phyloP scores from a whole-genome alignment of 2,888 invertebrate species.

The Formica aserva region DNA sequence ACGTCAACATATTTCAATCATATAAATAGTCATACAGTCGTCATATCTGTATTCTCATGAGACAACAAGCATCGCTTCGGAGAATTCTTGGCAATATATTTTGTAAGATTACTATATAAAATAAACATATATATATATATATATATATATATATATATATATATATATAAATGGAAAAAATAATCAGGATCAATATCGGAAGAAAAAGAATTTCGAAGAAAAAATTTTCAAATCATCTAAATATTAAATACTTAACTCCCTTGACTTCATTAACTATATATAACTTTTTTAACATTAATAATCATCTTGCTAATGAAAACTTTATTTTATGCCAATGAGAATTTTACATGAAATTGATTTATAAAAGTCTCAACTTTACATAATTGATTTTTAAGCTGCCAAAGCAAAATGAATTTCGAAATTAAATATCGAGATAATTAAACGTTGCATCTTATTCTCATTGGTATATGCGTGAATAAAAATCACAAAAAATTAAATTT shows the following conservation, averaged over 20 bases:
- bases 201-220: background rate
- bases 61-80: background rate
- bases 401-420: background rate
- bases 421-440: slow-evolving; percentile 6
- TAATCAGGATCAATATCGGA: background rate
- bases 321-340: background rate
- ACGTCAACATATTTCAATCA: background rate
- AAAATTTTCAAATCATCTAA: background rate
- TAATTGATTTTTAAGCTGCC: background rate
- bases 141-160: too few species aligned
- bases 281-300: background rate
- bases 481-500: slow-evolving; percentile 7
- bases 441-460: background rate
- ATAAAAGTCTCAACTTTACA: background rate
- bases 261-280: background rate
- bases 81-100: background rate
- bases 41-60: slow-evolving; percentile 12
- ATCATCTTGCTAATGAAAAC: background rate
- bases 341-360: background rate
- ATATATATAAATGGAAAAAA: background rate
- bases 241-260: background rate
- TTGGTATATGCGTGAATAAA: background rate
- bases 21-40: slow-evolving; percentile 7
- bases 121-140: too few species aligned
- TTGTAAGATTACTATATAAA: background rate